These are phyloP conservation scores for Dynastes hyllus DNA, from an alignment of 2,888 invertebrate species.

Conservation along the genomic window DNA sequence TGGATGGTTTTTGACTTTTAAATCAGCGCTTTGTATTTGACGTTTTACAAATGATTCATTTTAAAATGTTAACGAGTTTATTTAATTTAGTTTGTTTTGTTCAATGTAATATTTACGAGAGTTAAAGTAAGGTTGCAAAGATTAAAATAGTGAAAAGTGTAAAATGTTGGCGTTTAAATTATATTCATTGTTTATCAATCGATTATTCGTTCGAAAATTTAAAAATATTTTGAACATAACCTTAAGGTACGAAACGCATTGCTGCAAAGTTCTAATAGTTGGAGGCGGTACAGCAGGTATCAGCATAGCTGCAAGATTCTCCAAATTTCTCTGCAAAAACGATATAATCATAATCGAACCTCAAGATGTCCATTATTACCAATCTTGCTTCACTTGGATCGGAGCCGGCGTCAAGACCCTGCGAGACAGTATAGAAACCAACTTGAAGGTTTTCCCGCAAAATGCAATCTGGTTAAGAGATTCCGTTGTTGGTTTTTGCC, in stretches of 20 bases:
- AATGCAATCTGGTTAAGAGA: conserved; percentile 88
- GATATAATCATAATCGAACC: conserved; percentile 92
- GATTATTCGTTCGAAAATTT: background rate
- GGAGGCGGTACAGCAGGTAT: conserved; percentile 97
- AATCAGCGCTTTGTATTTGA: too few species aligned
- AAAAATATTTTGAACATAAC: background rate
- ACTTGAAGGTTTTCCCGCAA: conserved; percentile 82
- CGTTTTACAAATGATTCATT: too few species aligned
- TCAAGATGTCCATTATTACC: conserved; percentile 91
- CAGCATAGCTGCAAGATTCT: conserved; percentile 90
- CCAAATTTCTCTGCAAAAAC: conserved; percentile 80
- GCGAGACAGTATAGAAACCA: conserved; percentile 77
- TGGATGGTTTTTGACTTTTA: too few species aligned
- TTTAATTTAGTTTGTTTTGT: too few species aligned
- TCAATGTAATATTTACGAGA: too few species aligned
- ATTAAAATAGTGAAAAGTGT: background rate
- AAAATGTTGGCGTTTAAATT: background rate
- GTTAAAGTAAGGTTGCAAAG: too few species aligned
- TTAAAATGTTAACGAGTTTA: too few species aligned
- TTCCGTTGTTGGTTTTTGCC: conserved; percentile 80
- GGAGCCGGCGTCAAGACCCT: conserved; percentile 90
- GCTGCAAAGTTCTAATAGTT: conserved; percentile 89
- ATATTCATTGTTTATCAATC: background rate
- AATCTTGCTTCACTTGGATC: conserved; percentile 94
- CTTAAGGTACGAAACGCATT: conserved; percentile 62